Conservation (phyloP, 2,797 vertebrate genomes). For the Lophius americanus region DNA sequence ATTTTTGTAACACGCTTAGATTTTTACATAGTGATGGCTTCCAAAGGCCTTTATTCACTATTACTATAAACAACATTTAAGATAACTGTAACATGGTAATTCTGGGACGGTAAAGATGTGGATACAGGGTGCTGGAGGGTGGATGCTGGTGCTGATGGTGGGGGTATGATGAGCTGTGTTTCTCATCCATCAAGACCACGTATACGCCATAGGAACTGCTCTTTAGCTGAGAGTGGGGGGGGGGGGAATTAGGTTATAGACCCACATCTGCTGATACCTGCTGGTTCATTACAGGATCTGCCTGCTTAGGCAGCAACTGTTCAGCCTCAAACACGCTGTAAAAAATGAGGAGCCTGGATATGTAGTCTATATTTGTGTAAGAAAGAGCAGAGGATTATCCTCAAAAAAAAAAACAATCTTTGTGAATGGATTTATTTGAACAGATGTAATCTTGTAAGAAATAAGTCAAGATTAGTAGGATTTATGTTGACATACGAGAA, state of each 20-base stretch:
- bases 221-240: conserved; percentile 77
- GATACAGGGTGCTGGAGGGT: conserved; percentile 53
- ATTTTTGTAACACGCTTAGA: too few relatives aligned
- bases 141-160: conserved; percentile 55
- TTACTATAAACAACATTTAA: not conserved
- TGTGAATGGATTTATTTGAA: not conserved
- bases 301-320: conserved; percentile 75
- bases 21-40: too few relatives aligned
- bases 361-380: not conserved
- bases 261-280: conserved; percentile 84
- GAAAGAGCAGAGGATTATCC: not conserved
- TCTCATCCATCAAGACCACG: conserved; percentile 87
- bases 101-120: conserved; percentile 26
- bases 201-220: conserved; percentile 85
- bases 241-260: conserved; percentile 82
- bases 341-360: conserved; percentile 34
- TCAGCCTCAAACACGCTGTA: conserved; percentile 48
- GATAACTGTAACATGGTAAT: conserved; percentile 11
- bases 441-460: not conserved
- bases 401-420: too few relatives aligned
- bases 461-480: not conserved
- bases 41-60: too few relatives aligned
- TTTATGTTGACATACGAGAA: too few relatives aligned
- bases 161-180: conserved; percentile 71
- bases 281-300: conserved; percentile 81